phyloP scores from a whole-genome alignment of 30 jellyfish, hydroid and myxozoan species.

The Aurelia aurita region DNA sequence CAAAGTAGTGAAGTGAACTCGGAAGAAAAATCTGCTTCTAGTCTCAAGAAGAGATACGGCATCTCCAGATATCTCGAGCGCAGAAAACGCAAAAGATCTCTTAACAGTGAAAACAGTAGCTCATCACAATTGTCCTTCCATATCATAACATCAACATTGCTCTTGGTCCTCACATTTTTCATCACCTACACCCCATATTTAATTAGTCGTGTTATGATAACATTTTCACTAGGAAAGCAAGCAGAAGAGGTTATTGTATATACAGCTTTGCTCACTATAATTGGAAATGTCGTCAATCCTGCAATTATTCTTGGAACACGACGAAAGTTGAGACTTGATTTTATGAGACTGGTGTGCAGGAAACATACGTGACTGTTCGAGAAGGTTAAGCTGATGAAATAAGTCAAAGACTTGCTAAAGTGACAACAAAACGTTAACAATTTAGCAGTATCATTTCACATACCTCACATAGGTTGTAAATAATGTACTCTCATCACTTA shows the following conservation, averaged over 20 bases:
- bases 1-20: no score
- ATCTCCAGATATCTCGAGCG: no score
- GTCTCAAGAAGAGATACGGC: no score
- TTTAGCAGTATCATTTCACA: no score
- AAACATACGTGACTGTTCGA: background rate
- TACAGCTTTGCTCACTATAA: slow-evolving; percentile 29
- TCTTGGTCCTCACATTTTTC: slow-evolving; percentile 18
- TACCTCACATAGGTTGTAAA: no score
- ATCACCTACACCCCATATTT: slow-evolving; percentile 38
- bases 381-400: no score
- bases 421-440: no score
- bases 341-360: slow-evolving; percentile 14
- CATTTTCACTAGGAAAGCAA: slow-evolving; percentile 2
- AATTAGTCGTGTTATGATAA: background rate
- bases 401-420: no score
- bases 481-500: no score
- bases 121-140: slow-evolving; percentile 8
- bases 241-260: slow-evolving; percentile 8
- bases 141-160: slow-evolving; percentile 24
- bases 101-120: background rate
- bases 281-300: slow-evolving; percentile 32
- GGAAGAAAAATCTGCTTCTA: no score
- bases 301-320: slow-evolving; percentile 33
- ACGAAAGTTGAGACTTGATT: slow-evolving; percentile 19
- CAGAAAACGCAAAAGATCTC: no score